These are phyloP conservation scores for Actinopyga echinites DNA, from an alignment of 53 echinoderm and acorn worm species.

Conservation along the genomic window DNA sequence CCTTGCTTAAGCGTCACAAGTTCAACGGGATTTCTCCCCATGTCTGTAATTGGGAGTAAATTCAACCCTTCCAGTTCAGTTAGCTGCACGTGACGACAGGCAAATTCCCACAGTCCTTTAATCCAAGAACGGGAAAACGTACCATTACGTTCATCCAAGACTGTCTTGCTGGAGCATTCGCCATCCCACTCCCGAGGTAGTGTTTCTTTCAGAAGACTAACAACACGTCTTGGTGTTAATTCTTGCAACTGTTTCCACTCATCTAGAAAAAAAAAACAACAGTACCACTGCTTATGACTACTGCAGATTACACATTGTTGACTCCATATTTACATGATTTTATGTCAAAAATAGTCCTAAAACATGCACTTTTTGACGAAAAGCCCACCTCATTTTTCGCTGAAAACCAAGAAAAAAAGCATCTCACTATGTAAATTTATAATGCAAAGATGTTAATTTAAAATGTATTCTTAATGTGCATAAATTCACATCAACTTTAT, in stretches of 20 bases:
- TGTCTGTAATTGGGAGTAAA: background rate
- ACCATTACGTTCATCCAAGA: background rate
- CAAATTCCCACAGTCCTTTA: conserved; percentile 2
- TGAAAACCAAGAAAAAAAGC: too few relatives aligned
- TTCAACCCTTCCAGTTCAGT: background rate
- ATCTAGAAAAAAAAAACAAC: background rate
- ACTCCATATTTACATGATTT: too few relatives aligned
- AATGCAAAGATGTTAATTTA: too few relatives aligned
- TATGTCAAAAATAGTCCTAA: too few relatives aligned
- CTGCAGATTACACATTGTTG: background rate
- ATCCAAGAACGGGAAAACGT: background rate
- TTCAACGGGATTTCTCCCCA: background rate
- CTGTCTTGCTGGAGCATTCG: background rate
- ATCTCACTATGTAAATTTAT: too few relatives aligned
- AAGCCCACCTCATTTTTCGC: too few relatives aligned
- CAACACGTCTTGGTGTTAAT: background rate
- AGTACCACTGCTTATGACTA: background rate
- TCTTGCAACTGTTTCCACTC: background rate
- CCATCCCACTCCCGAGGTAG: background rate
- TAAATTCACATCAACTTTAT: too few relatives aligned
- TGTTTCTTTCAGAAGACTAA: background rate
- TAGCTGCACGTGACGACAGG: background rate
- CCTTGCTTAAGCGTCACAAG: background rate
- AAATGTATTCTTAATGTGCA: too few relatives aligned
- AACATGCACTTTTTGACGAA: too few relatives aligned